Base-by-base conservation (phyloP, 2,888 invertebrate species). In the Lomographa bimaculata region DNA sequence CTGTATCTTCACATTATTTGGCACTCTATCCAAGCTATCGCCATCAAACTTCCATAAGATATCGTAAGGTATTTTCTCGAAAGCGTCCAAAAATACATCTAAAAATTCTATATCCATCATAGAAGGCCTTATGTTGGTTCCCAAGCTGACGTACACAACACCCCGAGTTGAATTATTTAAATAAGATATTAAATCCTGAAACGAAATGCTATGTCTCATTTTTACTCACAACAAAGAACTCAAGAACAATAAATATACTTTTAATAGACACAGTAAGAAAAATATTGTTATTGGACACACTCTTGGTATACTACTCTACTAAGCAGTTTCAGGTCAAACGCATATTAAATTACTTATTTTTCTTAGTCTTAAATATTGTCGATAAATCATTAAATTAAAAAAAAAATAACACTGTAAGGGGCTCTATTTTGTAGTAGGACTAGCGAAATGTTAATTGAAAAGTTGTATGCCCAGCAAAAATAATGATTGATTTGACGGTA, bases 31-130 rank as follows among this genome's bases (percentile, higher is more conserved):
- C 5, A 64, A 32, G 5, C 25, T 27, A 1, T 60, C 51, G 6
- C 50, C 57, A 10, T 64, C 62, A 16, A 52, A 60, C 28, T 64
- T 64, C 66, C 66, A 66, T n/a, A 66, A 30, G 7, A 66, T 39
- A 21, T 62, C 58, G 12, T 54, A 63, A 0, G 62, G 63, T 4
- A 63, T 21, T 3, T 37, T 44, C 33, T 50, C 46, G 12, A 69
- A 63, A 1, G 55, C 63, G 2, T 55, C 37, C 7, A 63, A 2
- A 12, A 69, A 57, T 1, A 39, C 42, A 21, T 63, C 29, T 2
- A 63, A 11, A 0, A 62, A 33, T 1, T 57, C 60, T 2, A 49
- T 24, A 1, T 57, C 45, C 60, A 65, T 63, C 11, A 33, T 23
- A 0, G 56, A 50, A 3, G 61, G 54, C 0, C 41, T 40, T 0